phyloP scores from a whole-genome alignment of 2,113 vertebrate species.

The zebrafish (Danio rerio) region DNA sequence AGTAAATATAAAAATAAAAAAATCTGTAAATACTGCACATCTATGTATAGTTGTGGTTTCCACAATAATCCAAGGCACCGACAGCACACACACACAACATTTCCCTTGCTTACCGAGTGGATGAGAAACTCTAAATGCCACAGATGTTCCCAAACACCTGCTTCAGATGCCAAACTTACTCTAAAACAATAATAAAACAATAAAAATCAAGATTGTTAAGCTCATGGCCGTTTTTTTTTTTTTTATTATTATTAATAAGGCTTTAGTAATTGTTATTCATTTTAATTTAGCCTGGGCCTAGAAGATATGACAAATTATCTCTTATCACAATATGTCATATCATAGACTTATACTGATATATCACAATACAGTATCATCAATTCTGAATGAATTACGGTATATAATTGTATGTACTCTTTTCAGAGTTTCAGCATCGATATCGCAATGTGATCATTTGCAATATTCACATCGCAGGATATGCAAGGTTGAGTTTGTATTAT shows the following conservation, averaged over 20 bases:
- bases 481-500: too few relatives aligned
- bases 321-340: too few relatives aligned
- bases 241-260: background rate
- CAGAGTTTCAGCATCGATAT: too few relatives aligned
- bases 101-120: background rate
- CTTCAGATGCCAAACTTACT: background rate
- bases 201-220: background rate
- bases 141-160: slow-evolving; percentile 1
- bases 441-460: too few relatives aligned
- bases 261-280: background rate
- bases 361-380: too few relatives aligned
- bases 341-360: too few relatives aligned
- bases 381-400: too few relatives aligned
- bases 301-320: too few relatives aligned
- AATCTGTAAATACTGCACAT: background rate
- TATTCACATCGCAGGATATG: too few relatives aligned
- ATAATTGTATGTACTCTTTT: too few relatives aligned
- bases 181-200: background rate
- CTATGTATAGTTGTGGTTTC: background rate
- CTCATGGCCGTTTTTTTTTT: background rate
- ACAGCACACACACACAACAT: background rate
- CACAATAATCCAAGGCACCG: background rate
- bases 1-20: background rate
- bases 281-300: background rate
- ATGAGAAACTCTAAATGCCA: background rate